Evolutionary conservation across 2,797 vertebrate genomes (phyloP).

Genomic region (Cetoscarus ocellatus): DNA sequence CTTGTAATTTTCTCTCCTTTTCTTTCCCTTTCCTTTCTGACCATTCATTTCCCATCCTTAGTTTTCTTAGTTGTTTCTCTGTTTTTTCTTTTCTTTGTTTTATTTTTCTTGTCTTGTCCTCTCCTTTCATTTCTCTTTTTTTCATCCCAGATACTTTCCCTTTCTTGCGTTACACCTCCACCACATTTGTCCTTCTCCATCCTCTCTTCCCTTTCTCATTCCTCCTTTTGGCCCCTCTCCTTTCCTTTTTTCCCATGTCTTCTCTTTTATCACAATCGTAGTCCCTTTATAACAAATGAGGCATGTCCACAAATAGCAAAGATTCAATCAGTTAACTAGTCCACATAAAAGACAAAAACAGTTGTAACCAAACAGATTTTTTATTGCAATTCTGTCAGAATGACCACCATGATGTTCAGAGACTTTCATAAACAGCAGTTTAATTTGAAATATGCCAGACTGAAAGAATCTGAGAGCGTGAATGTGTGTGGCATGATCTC

Average conservation of each 20-base stretch:
- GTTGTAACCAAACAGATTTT: constrained; percentile 21
- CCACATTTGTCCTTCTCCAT: background rate
- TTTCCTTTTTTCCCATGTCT: background rate
- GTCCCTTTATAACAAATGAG: constrained; percentile 36
- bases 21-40: too few relatives aligned
- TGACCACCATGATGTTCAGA: constrained; percentile 42
- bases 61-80: too few relatives aligned
- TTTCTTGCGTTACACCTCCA: too few relatives aligned
- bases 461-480: constrained; percentile 35
- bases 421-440: constrained; percentile 32
- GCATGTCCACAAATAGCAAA: constrained; percentile 21
- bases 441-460: constrained; percentile 27
- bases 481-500: constrained; percentile 67
- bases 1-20: too few relatives aligned
- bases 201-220: constrained; percentile 7
- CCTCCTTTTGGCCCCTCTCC: background rate
- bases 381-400: constrained; percentile 18
- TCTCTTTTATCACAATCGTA: constrained; percentile 6
- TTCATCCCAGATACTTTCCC: background rate
- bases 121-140: constrained; percentile 9
- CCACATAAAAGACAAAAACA: background rate
- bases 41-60: too few relatives aligned
- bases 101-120: background rate
- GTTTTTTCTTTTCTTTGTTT: too few relatives aligned
- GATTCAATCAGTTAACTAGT: constrained; percentile 3